Conservation (phyloP, 2,113 vertebrate genomes). For the Menidia beryllina region DNA sequence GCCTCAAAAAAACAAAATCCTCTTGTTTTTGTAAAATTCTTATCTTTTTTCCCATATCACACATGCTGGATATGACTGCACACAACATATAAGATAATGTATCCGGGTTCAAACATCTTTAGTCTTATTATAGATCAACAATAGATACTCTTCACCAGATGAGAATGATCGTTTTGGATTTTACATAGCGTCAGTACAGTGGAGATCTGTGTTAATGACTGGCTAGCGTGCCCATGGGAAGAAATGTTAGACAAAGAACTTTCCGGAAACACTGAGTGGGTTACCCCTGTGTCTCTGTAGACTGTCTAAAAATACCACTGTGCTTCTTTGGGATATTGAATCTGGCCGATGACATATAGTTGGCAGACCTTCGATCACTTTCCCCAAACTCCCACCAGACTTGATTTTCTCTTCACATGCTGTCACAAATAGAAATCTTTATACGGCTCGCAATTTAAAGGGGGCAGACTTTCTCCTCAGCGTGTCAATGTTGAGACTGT, state of each 20-base stretch:
- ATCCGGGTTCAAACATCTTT: no score
- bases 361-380: constrained; percentile 66
- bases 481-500: background rate
- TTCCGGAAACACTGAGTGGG: constrained; percentile 59
- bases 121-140: background rate
- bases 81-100: no score
- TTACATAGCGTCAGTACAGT: constrained; percentile 15
- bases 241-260: constrained; percentile 70
- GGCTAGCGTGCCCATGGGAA: constrained; percentile 66
- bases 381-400: constrained; percentile 38
- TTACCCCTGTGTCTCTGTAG: constrained; percentile 58
- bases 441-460: constrained; percentile 34
- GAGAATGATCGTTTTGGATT: no score
- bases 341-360: constrained; percentile 72
- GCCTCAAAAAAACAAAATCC: no score
- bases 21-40: no score
- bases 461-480: constrained; percentile 12
- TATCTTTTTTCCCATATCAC: no score
- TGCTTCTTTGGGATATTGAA: constrained; percentile 72
- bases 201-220: constrained; percentile 61
- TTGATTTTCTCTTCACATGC: constrained; percentile 38
- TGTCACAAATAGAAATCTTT: constrained; percentile 59
- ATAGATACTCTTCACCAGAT: background rate
- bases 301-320: constrained; percentile 71
- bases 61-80: no score